Evolutionary conservation across 2,797 vertebrate species (phyloP), one percentile per base, ranked within the genome.

Genomic region (Percopsis omiscomaycus): DNA sequence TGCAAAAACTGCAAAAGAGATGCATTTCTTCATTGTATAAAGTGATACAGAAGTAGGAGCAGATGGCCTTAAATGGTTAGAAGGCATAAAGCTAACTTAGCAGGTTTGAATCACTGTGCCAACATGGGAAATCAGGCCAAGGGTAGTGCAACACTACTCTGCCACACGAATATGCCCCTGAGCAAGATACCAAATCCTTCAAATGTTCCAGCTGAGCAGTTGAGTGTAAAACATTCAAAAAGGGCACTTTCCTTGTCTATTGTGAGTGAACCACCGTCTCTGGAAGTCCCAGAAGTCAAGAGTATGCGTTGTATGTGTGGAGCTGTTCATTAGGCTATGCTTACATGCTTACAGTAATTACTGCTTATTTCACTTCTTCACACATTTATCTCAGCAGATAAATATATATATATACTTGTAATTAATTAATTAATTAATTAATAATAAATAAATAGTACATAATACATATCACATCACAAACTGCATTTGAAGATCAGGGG

Each of bases 181-280:
- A 45, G 48, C 55, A 47, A 2, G 47, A 47, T 30, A 53, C 2
- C 37, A 45, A 46, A 52, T 28, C 46, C 54, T n/a, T 15, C 29
- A 6, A 30, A 16, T 55, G 55, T 12, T 55, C 55, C 42, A 37
- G 55, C 15, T 52, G 51, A 52, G 61, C 28, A 3, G 16, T 12
- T 42, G 37, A 44, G 30, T 56, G 32, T 30, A n/a, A 37, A 32
- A 54, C 14, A 57, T 62, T 56, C 14, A 65, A 27, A 60, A 37
- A 37, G 3, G 32, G 32, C 32, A 37, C 6, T 1, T 37, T 37
- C 32, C 32, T 37, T 37, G 32, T 37, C 32, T 37, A 37, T 55
- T 75, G 56, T 47, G 29, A 42, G 53, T 30, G 15, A 29, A 6
- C 51, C 51, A 11, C 49, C 61, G 27, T 62, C 56, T 49, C 57